Evolutionary conservation across 2,797 vertebrate genomes (phyloP), one percentile per base, ranked within the genome.

Genomic region (Calcarius lapponicus): DNA sequence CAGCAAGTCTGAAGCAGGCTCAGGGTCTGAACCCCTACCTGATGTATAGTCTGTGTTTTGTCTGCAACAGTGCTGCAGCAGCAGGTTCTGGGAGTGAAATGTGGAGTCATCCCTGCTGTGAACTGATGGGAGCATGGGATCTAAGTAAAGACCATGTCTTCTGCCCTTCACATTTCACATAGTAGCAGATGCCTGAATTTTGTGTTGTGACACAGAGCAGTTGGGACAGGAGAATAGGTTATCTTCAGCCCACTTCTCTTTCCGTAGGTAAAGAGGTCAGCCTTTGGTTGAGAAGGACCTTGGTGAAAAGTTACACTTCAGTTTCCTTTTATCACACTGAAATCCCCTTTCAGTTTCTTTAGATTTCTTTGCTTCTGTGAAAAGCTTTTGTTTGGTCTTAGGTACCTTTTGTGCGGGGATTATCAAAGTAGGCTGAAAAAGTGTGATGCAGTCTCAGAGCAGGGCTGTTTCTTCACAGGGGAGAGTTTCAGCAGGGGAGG

Each of bases 81-180:
- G 34, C 29, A 47, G 29, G 20, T 9, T 40, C 16, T 54, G 20
- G 14, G 11, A 36, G 16, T 7, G 31, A 38, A 79, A 65, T 0
- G 3, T 58, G 47, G 43, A 61, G 29, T 24, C 25, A 31, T 45
- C 10, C 15, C 10, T 57, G 54, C 47, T 62, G 38, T 71, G n/a
- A 75, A 38, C 4, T 0, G 0, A 20, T 19, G 42, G 47, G 40
- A 83, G 7, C 6, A 12, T 9, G 11, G 45, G 17, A 53, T 69
- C 29, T 83, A 34, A 60, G 29, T n/a, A 47, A 78, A 91, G n/a
- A 17, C 57, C 4, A 0, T 45, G 22, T 60, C 22, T 67, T 83
- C 62, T 86, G 54, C 11, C 40, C 20, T 38, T 13, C 16, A 53
- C 53, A 19, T 60, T 70, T 53, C 43, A 64, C 38, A 56, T 1